phyloP scores from a whole-genome alignment of 1,140 invertebrate genomes.

The Drosophila setifemur region DNA sequence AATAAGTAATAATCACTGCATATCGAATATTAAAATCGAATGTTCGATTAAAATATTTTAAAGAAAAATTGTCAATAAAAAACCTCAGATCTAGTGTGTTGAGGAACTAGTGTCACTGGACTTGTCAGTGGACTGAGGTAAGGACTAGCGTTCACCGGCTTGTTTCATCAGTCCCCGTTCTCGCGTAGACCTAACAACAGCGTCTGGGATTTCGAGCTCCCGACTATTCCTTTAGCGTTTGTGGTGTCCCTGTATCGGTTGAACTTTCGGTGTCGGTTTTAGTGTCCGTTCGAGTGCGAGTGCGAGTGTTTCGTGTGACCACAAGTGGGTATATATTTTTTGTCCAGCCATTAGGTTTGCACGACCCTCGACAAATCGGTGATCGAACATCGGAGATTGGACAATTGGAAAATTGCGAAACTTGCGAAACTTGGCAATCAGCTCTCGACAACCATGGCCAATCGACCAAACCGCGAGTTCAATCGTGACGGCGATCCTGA shows the following conservation, averaged over 20 bases:
- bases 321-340: conserved; percentile 12
- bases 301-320: too few species aligned
- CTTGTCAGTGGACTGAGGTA: not conserved
- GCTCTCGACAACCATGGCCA: conserved; percentile 53
- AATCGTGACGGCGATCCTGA: conserved; percentile 3
- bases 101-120: conserved; percentile 4
- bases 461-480: conserved; percentile 39
- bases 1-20: too few species aligned
- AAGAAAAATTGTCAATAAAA: too few species aligned
- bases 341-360: conserved; percentile 13
- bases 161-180: conserved; percentile 46
- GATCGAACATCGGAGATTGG: not conserved
- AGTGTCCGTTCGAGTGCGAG: too few species aligned
- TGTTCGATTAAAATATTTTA: too few species aligned
- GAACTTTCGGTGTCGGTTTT: conserved; percentile 2
- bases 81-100: not conserved
- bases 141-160: too few species aligned
- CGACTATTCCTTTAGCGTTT: conserved; percentile 32
- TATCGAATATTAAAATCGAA: too few species aligned
- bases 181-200: conserved; percentile 56
- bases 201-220: conserved; percentile 65
- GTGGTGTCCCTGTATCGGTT: not conserved
- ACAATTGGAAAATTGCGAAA: not conserved
- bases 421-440: too few species aligned
- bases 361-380: not conserved